Conservation (phyloP, 2,797 vertebrate genomes). For the Sebastes elongatus region DNA sequence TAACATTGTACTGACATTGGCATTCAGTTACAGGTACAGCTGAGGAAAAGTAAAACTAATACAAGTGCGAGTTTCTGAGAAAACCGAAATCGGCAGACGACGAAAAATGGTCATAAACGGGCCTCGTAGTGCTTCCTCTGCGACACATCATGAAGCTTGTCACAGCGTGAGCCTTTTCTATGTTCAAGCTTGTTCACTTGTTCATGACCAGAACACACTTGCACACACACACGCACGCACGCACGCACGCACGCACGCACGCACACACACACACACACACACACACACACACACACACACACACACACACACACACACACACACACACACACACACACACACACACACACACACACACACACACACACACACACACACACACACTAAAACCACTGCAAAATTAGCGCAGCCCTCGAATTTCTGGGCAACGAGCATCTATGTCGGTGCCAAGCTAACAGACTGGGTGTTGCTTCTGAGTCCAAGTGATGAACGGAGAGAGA, state of each 20-base stretch:
- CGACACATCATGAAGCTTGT: background rate
- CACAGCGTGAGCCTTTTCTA: slow-evolving; percentile 24
- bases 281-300: too few relatives aligned
- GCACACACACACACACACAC: too few relatives aligned
- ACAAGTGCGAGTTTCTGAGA: background rate
- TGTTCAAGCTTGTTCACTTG: slow-evolving; percentile 42
- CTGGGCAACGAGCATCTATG: slow-evolving; percentile 57
- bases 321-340: too few relatives aligned
- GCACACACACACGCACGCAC: background rate
- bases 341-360: too few relatives aligned
- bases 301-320: too few relatives aligned
- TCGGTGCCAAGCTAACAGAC: slow-evolving; percentile 64
- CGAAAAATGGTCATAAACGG: background rate
- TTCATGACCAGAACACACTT: slow-evolving; percentile 7
- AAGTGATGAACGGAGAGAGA: slow-evolving; percentile 82
- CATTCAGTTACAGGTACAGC: background rate
- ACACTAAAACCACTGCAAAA: slow-evolving; percentile 41
- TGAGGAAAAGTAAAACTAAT: too few relatives aligned
- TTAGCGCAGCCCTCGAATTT: slow-evolving; percentile 58
- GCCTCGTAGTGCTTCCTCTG: background rate
- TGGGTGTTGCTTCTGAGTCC: slow-evolving; percentile 63
- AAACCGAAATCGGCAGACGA: background rate
- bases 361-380: background rate
- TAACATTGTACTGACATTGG: background rate
- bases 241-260: too few relatives aligned